Base-by-base conservation (phyloP, 2,888 invertebrate species). In the Drosophila quinaria region DNA sequence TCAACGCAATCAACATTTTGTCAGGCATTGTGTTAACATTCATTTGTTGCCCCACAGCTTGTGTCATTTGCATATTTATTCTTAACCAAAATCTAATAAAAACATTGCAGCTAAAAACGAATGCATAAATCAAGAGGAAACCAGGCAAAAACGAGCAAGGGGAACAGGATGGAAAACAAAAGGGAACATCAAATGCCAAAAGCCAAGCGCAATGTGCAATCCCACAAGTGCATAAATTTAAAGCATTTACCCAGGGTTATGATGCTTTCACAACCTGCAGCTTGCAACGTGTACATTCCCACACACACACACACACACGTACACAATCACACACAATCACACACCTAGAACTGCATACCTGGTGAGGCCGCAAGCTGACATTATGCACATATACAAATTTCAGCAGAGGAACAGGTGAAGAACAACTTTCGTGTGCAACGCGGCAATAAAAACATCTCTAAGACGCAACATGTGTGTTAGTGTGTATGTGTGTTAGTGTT, bases 211-310 rank as follows among this genome's bases (percentile, higher is more conserved):
- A 51, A 78, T 67, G 69, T 64, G 52, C 83, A 85, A 69, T 89
- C 79, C 78, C 85, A 70, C 81, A 84, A 87, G 85, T 85, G 85
- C 87, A 85, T 89, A 85, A 81, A 89, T 85, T 82, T 80, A 60
- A 58, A 74, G 76, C 74, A 70, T 74, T 81, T 84, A 64, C 64
- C 55, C 39, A 50, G 51, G 73, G 85, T 70, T 85, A 83, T 81
- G 74, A 79, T 74, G 76, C 73, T 46, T 61, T 13, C 10, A 17
- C 51, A 33, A 22, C 51, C 42, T 44, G 42, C 47, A 47, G 13
- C 44, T 17, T 11, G 47, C 51, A 42, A 22, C 51, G 42, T 54
- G 44, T n/a, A 41, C 17, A 15, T 49, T 41, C 44, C 25, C 10
- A 52, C 56, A 50, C 39, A 8, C 70, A 19, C n/a, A 37, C 33